phyloP scores from a whole-genome alignment of 2,888 invertebrate genomes.

The Parasteatoda lunata region DNA sequence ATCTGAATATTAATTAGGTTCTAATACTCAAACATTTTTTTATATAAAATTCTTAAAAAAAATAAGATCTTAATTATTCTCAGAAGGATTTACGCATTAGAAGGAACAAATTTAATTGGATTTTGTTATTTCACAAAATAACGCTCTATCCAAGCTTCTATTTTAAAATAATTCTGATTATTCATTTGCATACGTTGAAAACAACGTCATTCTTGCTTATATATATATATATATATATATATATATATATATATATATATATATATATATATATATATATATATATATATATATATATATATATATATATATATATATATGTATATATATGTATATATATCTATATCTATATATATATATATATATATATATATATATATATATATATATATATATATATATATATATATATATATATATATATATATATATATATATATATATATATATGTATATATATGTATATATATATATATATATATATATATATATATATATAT shows the following conservation, averaged over 20 bases:
- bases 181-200: too few relatives aligned
- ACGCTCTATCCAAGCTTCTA: too few relatives aligned
- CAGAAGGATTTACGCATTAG: too few relatives aligned
- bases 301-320: slow-evolving; percentile 25
- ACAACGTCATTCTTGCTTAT: not conserved
- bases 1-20: too few relatives aligned
- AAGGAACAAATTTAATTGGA: too few relatives aligned
- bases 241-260: slow-evolving; percentile 12
- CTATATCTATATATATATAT: slow-evolving; percentile 16
- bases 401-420: slow-evolving; percentile 25
- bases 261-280: slow-evolving; percentile 21
- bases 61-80: too few relatives aligned
- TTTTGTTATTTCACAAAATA: too few relatives aligned
- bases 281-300: slow-evolving; percentile 25
- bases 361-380: slow-evolving; percentile 25
- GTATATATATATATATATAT: slow-evolving; percentile 10
- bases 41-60: too few relatives aligned
- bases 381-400: slow-evolving; percentile 25
- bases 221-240: slow-evolving; percentile 3
- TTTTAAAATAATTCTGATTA: too few relatives aligned
- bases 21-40: too few relatives aligned
- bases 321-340: slow-evolving; percentile 21
- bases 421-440: slow-evolving; percentile 25
- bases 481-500: slow-evolving; percentile 3
- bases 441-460: slow-evolving; percentile 9